A percentile compares a stretch with the other conserved stretches of the same genome.
These are phyloP conservation scores for Torymus auratus DNA, from an alignment of 2,888 invertebrate species.

Conservation along the genomic window DNA sequence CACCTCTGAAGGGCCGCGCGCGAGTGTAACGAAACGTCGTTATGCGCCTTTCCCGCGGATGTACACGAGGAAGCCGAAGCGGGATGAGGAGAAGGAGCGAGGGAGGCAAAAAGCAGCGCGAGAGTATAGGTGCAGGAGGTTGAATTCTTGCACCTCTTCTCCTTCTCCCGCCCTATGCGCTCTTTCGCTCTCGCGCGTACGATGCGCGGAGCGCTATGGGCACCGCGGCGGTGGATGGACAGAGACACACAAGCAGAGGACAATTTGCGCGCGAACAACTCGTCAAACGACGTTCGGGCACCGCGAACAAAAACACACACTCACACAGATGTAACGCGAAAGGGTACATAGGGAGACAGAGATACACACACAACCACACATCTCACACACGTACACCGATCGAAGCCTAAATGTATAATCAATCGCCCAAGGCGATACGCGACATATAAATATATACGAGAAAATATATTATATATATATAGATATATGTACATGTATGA, in stretches of 20 bases:
- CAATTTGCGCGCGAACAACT: slow-evolving; percentile 42
- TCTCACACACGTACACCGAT: slow-evolving; percentile 39
- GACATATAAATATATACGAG: slow-evolving; percentile 32
- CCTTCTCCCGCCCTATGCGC: too few relatives aligned
- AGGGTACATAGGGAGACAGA: not conserved
- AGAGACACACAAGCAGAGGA: slow-evolving; percentile 11
- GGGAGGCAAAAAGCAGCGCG: not conserved
- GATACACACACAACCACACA: not conserved
- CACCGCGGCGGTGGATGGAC: not conserved
- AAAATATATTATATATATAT: slow-evolving; percentile 38
- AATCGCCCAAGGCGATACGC: slow-evolving; percentile 52
- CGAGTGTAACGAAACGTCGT: slow-evolving; percentile 21
- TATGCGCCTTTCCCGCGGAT: slow-evolving; percentile 1
- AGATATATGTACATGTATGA: slow-evolving; percentile 13
- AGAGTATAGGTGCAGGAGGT: slow-evolving; percentile 3
- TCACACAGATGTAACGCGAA: too few relatives aligned
- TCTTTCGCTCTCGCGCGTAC: too few relatives aligned
- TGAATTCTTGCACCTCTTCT: too few relatives aligned
- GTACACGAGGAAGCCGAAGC: not conserved
- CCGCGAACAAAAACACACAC: not conserved
- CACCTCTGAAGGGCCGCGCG: slow-evolving; percentile 2
- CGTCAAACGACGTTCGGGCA: slow-evolving; percentile 50
- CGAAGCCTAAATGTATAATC: slow-evolving; percentile 54
- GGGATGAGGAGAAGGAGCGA: not conserved
- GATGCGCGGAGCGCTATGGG: not conserved